phyloP scores from a whole-genome alignment of 2,113 vertebrate genomes.

The Gasterosteus nipponicus region DNA sequence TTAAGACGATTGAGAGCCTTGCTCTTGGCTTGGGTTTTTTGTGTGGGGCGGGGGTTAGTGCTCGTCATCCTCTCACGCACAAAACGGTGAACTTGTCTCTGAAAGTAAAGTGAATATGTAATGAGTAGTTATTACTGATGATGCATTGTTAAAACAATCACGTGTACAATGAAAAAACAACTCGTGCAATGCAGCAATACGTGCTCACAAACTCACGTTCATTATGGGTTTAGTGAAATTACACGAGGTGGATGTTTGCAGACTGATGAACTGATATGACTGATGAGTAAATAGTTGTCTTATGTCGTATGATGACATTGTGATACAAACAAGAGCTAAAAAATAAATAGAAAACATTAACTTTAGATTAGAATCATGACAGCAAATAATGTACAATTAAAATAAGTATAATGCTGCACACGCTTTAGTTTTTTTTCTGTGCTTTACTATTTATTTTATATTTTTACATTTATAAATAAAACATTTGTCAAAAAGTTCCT shows the following conservation, averaged over 20 bases:
- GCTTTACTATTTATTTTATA: background rate
- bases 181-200: background rate
- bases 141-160: background rate
- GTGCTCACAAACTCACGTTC: background rate
- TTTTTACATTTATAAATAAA: background rate
- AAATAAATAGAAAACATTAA: background rate
- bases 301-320: background rate
- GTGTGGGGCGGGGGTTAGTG: background rate
- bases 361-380: background rate
- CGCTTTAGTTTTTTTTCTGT: background rate
- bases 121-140: slow-evolving; percentile 27
- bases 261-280: background rate
- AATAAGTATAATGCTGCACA: background rate
- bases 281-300: background rate
- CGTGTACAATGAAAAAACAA: background rate
- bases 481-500: background rate
- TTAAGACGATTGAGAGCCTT: background rate
- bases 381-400: background rate
- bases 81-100: background rate
- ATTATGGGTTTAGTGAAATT: rapidly evolving
- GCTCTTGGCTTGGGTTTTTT: background rate
- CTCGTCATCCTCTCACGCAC: background rate
- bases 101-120: slow-evolving; percentile 14
- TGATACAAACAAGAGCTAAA: background rate
- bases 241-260: background rate